phyloP scores from a whole-genome alignment of 2,797 vertebrate genomes.

The Uromys caudimaculatus region DNA sequence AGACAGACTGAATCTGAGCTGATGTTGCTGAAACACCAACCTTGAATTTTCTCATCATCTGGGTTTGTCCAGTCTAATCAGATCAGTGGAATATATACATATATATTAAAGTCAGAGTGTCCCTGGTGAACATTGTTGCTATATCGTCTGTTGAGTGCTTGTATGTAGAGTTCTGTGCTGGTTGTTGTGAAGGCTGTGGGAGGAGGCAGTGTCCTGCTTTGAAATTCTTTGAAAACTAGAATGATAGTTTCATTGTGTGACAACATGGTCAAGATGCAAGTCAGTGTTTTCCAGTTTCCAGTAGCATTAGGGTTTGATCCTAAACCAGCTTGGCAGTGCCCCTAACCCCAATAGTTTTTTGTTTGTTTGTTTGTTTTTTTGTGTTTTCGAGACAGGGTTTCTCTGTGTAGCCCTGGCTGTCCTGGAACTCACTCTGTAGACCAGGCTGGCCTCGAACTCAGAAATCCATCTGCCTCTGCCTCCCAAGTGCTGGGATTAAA shows the following conservation, averaged over 20 bases:
- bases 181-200: background rate
- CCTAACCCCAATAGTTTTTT: background rate
- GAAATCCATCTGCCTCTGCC: no score
- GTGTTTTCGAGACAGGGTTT: no score
- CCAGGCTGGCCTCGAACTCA: no score
- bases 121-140: background rate
- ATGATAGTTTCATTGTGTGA: background rate
- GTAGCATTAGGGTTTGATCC: constrained; percentile 49
- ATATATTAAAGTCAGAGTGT: background rate
- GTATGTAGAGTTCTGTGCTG: background rate
- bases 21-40: constrained; percentile 26
- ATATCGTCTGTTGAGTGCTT: constrained; percentile 24
- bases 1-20: constrained; percentile 39
- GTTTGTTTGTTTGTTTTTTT: no score
- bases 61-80: constrained; percentile 1
- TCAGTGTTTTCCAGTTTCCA: background rate
- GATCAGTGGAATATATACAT: background rate
- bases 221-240: constrained; percentile 29
- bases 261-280: background rate
- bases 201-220: background rate
- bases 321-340: constrained; percentile 15
- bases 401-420: no score
- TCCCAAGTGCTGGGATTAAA: no score
- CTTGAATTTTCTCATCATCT: constrained; percentile 13
- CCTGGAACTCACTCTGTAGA: no score